Evolutionary conservation across 2,797 vertebrate species (phyloP).

Genomic region (Luscinia megarhynchos): DNA sequence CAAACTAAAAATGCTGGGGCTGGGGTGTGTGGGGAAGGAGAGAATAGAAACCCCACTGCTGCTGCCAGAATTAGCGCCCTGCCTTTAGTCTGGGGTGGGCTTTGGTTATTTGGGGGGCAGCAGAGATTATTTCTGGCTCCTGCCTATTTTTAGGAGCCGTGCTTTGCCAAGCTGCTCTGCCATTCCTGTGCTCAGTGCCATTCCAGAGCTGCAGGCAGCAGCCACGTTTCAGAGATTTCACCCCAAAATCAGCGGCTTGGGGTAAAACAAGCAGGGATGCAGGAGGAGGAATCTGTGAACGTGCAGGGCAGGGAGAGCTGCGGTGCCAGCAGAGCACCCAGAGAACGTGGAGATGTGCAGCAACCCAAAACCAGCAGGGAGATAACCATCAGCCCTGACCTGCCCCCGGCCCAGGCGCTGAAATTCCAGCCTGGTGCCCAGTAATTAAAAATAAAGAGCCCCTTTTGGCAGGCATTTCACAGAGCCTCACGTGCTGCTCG

Average conservation of each 20-base stretch:
- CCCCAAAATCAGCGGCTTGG: neutral
- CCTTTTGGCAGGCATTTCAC: neutral
- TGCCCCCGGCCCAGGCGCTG: neutral
- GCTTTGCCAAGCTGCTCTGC: neutral
- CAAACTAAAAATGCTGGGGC: neutral
- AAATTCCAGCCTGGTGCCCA: neutral
- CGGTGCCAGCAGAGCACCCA: accelerated
- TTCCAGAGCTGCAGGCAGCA: neutral
- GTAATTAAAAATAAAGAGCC: neutral
- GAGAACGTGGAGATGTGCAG: neutral
- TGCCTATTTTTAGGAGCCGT: neutral
- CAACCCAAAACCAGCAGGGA: neutral
- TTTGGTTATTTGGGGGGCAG: neutral
- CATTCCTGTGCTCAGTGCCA: accelerated
- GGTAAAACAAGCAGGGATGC: too few species aligned
- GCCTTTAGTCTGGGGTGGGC: neutral
- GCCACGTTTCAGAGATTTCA: neutral
- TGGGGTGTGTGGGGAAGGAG: neutral
- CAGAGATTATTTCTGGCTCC: neutral
- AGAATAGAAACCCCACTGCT: neutral
- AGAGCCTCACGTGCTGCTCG: neutral
- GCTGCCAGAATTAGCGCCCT: neutral
- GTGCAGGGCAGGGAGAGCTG: neutral
- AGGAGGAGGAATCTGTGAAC: accelerated
- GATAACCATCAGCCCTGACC: neutral